phyloP scores from a whole-genome alignment of 2,113 vertebrate genomes.

The Rhagologus leucostigma region DNA sequence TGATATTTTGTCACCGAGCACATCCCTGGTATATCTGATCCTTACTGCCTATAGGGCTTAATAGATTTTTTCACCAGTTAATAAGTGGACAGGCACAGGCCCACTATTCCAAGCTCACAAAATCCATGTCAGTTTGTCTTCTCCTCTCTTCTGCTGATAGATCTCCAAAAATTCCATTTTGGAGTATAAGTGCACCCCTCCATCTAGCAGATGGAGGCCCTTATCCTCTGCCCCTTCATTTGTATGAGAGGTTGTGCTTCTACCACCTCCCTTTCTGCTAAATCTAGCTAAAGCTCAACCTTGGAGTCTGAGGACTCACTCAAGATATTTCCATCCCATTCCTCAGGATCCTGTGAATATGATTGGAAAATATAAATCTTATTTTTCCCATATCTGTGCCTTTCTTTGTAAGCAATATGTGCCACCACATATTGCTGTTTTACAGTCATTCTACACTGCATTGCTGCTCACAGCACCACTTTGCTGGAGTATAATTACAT shows the following conservation, averaged over 20 bases:
- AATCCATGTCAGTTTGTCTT: not conserved
- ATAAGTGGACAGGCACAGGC: not conserved
- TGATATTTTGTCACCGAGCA: not conserved
- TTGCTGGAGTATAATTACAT: not conserved
- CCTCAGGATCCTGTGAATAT: not conserved
- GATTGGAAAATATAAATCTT: not conserved
- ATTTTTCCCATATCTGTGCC: not conserved
- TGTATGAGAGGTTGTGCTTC: not conserved
- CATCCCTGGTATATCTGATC: accelerated
- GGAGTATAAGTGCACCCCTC: not conserved
- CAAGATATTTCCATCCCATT: not conserved
- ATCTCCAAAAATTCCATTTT: not conserved
- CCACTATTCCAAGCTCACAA: not conserved
- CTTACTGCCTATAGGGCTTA: not conserved
- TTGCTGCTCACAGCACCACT: not conserved
- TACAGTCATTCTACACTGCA: not conserved
- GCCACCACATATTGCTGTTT: not conserved
- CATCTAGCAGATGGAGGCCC: not conserved
- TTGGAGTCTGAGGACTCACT: not conserved
- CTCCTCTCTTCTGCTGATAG: not conserved
- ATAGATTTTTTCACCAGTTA: not conserved
- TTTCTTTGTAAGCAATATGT: not conserved
- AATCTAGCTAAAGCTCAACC: not conserved
- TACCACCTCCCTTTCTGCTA: not conserved
- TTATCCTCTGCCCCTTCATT: not conserved